A percentile compares a stretch with the other conserved stretches of the same genome.
Evolutionary conservation across 2,888 invertebrate species (phyloP).

Genomic region (Cistogaster globosa): DNA sequence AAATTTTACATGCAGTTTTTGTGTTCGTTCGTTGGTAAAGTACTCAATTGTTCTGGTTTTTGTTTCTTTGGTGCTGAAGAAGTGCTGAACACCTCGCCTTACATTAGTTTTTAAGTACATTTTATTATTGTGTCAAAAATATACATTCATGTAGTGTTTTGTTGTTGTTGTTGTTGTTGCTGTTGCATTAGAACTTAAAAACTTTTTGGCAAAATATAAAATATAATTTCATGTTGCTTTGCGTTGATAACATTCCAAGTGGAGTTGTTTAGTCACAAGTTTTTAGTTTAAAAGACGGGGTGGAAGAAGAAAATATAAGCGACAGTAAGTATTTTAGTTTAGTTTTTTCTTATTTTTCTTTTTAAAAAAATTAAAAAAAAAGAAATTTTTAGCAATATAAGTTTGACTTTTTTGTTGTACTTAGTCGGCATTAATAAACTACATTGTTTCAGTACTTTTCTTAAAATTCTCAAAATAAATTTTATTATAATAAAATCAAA

Average conservation of each 20-base stretch:
- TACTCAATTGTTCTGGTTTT: constrained; percentile 32
- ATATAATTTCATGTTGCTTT: constrained; percentile 55
- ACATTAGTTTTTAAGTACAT: constrained; percentile 68
- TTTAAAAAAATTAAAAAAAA: no score
- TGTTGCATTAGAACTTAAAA: constrained; percentile 42
- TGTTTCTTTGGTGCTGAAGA: constrained; percentile 34
- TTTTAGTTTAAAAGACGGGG: not conserved
- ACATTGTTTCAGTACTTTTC: no score
- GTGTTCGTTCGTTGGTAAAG: constrained; percentile 42
- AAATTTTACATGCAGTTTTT: constrained; percentile 41
- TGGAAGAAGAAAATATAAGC: not conserved
- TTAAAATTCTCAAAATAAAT: no score
- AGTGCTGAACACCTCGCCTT: constrained; percentile 57
- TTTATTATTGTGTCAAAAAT: constrained; percentile 68
- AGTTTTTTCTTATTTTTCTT: not conserved
- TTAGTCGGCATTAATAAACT: no score
- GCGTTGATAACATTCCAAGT: constrained; percentile 40
- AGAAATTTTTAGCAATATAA: no score
- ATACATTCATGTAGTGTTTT: constrained; percentile 25
- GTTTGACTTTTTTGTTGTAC: no score
- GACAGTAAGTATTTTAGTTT: not conserved
- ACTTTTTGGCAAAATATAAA: constrained; percentile 69
- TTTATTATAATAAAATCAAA: no score
- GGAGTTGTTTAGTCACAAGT: constrained; percentile 21
- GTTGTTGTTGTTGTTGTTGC: not conserved